phyloP scores from a whole-genome alignment of 1,140 invertebrate species.

The Mamestra configurata region DNA sequence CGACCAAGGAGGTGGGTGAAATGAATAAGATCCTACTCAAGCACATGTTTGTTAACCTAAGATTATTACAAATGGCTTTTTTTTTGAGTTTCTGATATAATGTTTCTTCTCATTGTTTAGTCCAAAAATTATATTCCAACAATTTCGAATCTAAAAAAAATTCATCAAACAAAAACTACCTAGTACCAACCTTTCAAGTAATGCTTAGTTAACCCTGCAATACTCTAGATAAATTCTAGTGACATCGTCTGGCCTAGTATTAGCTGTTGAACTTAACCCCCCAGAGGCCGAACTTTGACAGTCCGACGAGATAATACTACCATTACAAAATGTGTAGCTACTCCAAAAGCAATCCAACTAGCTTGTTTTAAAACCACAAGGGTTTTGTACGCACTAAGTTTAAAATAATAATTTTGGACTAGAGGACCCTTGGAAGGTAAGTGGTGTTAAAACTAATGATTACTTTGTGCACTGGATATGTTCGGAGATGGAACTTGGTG shows the following conservation, averaged over 20 bases:
- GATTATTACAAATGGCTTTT: too few species aligned
- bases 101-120: too few species aligned
- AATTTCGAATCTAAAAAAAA: too few species aligned
- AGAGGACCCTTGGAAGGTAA: conserved; percentile 9
- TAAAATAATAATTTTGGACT: conserved; percentile 19
- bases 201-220: conserved; percentile 5
- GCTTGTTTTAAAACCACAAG: conserved; percentile 16
- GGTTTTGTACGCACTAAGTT: conserved; percentile 8
- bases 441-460: conserved; percentile 11
- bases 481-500: background rate
- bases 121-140: too few species aligned
- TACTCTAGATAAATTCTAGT: conserved; percentile 12
- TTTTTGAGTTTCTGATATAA: too few species aligned
- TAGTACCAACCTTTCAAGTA: too few species aligned
- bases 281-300: conserved; percentile 21
- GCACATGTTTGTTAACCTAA: too few species aligned
- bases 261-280: conserved; percentile 3
- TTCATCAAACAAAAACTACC: too few species aligned
- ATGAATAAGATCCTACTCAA: too few species aligned
- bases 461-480: background rate
- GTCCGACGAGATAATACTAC: background rate
- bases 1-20: too few species aligned
- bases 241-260: conserved; percentile 21
- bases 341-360: conserved; percentile 15
- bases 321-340: conserved; percentile 23